phyloP scores from a whole-genome alignment of 1,140 invertebrate genomes.

The Trachymyrmex cornetzi region DNA sequence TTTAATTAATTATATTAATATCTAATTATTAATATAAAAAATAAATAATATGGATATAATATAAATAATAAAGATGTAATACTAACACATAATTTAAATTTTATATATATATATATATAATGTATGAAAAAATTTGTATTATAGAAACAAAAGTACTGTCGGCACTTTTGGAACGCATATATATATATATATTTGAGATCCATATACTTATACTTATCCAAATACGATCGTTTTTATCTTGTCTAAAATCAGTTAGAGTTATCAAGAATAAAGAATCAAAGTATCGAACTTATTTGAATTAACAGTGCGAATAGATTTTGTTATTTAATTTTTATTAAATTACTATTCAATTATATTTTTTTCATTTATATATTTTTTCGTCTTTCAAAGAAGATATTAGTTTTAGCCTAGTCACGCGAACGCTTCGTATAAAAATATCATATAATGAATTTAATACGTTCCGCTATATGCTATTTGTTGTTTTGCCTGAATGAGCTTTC shows the following conservation, averaged over 20 bases:
- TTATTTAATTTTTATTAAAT: conserved; percentile 17
- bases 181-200: background rate
- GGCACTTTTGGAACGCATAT: background rate
- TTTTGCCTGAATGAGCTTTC: conserved; percentile 8
- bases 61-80: background rate
- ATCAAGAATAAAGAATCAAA: background rate
- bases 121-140: background rate
- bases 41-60: background rate
- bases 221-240: background rate
- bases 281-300: background rate
- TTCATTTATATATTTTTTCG: background rate
- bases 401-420: background rate
- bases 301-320: background rate
- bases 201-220: background rate
- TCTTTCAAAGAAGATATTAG: background rate
- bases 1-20: background rate
- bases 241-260: background rate
- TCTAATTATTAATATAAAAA: background rate
- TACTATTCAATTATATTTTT: background rate
- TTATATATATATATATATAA: background rate
- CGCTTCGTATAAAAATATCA: background rate
- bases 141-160: background rate
- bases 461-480: conserved; percentile 1
- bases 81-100: too few relatives aligned
- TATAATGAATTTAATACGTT: conserved; percentile 14